These are phyloP conservation scores for Azemiops feae DNA, from an alignment of 2,113 vertebrate genomes.

Conservation along the genomic window DNA sequence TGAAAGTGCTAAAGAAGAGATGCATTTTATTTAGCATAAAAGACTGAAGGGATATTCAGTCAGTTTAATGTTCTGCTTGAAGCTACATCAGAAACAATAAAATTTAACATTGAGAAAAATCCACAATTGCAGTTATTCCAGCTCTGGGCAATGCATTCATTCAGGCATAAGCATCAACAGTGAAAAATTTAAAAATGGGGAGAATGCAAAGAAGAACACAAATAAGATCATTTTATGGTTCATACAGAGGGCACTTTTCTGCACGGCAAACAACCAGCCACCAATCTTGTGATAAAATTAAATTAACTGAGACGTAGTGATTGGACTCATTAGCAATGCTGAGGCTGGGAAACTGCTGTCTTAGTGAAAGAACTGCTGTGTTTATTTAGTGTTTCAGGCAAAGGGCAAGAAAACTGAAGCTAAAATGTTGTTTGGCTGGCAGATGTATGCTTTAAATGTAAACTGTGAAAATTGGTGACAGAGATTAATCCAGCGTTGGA, in stretches of 20 bases:
- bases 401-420: not conserved
- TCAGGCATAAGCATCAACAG: not conserved
- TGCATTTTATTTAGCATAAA: slow-evolving; percentile 34
- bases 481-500: not conserved
- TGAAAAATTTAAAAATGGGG: slow-evolving; percentile 7
- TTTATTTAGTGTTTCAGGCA: not conserved
- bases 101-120: slow-evolving; percentile 1
- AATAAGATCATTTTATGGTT: slow-evolving; percentile 21
- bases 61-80: not conserved
- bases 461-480: not conserved
- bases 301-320: slow-evolving; percentile 28
- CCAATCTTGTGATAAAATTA: slow-evolving; percentile 37
- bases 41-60: slow-evolving; percentile 28
- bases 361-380: not conserved
- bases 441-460: not conserved
- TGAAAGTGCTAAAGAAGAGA: slow-evolving; percentile 35
- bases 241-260: slow-evolving; percentile 18
- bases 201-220: slow-evolving; percentile 5
- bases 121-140: fast-evolving
- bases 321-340: slow-evolving; percentile 27
- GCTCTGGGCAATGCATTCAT: not conserved
- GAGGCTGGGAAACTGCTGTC: slow-evolving; percentile 8
- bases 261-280: fast-evolving
- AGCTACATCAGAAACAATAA: slow-evolving; percentile 46
- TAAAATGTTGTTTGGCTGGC: not conserved